Evolutionary conservation across 2,888 invertebrate genomes (phyloP).

Genomic region (Drosophila lacicola): DNA sequence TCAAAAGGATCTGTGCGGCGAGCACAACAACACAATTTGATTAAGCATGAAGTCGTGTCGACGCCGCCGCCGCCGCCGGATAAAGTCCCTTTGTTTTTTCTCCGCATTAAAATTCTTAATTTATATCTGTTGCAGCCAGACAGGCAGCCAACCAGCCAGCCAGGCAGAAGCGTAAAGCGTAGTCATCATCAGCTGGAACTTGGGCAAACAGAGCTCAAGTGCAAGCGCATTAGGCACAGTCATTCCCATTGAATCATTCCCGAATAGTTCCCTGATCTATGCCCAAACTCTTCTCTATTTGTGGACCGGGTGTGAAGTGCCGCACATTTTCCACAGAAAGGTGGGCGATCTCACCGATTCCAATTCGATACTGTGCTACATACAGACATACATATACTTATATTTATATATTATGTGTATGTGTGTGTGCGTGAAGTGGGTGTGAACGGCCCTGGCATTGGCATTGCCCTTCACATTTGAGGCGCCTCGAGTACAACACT

Average conservation of each 20-base stretch:
- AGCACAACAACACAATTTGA: slow-evolving; percentile 74
- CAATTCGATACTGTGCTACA: slow-evolving; percentile 42
- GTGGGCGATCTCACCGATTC: slow-evolving; percentile 68
- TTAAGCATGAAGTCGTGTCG: slow-evolving; percentile 78
- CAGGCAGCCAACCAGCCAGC: neutral
- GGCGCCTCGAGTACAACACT: slow-evolving; percentile 68
- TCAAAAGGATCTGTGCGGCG: slow-evolving; percentile 70
- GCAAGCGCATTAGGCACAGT: slow-evolving; percentile 75
- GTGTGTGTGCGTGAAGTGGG: slow-evolving; percentile 65
- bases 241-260: slow-evolving; percentile 51
- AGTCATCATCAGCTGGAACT: slow-evolving; percentile 72
- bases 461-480: slow-evolving; percentile 52
- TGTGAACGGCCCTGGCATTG: slow-evolving; percentile 51
- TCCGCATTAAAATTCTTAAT: slow-evolving; percentile 77
- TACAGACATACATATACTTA: neutral
- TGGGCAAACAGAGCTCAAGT: slow-evolving; percentile 69
- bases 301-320: slow-evolving; percentile 71
- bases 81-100: slow-evolving; percentile 61
- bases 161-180: slow-evolving; percentile 16
- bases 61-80: slow-evolving; percentile 32
- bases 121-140: slow-evolving; percentile 59
- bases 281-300: slow-evolving; percentile 44
- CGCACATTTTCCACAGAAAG: slow-evolving; percentile 66
- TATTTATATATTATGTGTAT: neutral
- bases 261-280: slow-evolving; percentile 36